Evolutionary conservation across 1,140 invertebrate species (phyloP), one percentile per base, ranked within the genome.

Genomic region (Xylocopa sonorina): DNA sequence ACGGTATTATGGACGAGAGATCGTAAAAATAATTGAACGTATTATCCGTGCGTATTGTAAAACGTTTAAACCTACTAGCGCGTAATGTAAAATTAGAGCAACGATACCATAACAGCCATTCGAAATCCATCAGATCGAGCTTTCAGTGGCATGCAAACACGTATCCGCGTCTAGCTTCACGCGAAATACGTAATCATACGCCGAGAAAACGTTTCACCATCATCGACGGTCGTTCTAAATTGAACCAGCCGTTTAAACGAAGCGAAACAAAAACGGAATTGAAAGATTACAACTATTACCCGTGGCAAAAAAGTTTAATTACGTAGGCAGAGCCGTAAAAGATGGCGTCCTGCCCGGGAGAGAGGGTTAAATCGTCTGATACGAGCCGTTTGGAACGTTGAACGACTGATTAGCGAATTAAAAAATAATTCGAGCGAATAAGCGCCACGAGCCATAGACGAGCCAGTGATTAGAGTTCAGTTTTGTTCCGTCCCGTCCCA

Each of bases 401-500:
- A 50, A 81, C 68, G 57, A 51, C n/a, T 53, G 51, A 82, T 83
- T 83, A 83, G 50, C 66, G 79, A 73, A 41, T 79, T 73, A 53
- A 77, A 78, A 34, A 81, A 64, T 43, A 55, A 71, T 77, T 77
- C 29, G 34, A 60, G 14, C 34, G 32, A 58, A 34, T 67, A 60
- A 77, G 21, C 51, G 66, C 55, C 41, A n/a, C n/a, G 32, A 72
- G 46, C 67, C 63, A 62, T 73, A 62, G 69, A 71, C n/a, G 29
- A 73, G 46, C 32, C 67, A 58, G 24, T 41, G 76, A 72, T 64
- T 48, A 63, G 57, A 53, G 81, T 38, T 60, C 21, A 12, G 57
- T 80, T 79, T 80, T 60, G 75, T 64, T 82, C 55, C 62, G 27
- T 73, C n/a, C 78, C 67, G 53, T 58, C 43, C 21, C 48, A 21